These are phyloP conservation scores for Potamilus streckersoni DNA, from an alignment of 1,140 invertebrate genomes.

Conservation along the genomic window DNA sequence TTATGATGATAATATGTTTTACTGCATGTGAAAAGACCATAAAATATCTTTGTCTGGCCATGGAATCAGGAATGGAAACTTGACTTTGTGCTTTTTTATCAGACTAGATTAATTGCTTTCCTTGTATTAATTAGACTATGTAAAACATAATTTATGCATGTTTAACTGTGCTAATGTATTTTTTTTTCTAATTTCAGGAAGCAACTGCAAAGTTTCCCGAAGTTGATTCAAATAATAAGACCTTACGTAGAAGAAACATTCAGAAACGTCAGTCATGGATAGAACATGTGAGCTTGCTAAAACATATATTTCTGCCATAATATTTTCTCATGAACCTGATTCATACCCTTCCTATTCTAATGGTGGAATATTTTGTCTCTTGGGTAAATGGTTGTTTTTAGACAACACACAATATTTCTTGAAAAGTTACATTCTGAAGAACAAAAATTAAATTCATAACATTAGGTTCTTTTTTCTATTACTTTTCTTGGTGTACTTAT, in stretches of 20 bases:
- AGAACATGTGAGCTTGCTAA: slow-evolving; percentile 51
- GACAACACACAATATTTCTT: too few species aligned
- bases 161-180: not conserved
- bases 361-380: too few species aligned
- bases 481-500: too few species aligned
- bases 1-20: too few species aligned
- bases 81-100: not conserved
- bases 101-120: too few species aligned
- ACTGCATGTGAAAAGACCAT: not conserved
- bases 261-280: slow-evolving; percentile 63
- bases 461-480: too few species aligned
- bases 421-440: too few species aligned
- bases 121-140: not conserved
- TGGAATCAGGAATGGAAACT: not conserved
- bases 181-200: slow-evolving; percentile 71
- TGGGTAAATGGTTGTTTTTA: too few species aligned
- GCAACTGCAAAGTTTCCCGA: slow-evolving; percentile 97
- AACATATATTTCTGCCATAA: too few species aligned
- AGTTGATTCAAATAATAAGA: slow-evolving; percentile 60
- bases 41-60: not conserved
- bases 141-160: not conserved
- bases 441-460: too few species aligned
- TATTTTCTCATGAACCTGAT: too few species aligned
- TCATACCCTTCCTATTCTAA: too few species aligned
- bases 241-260: slow-evolving; percentile 50